A percentile compares a stretch with the other conserved stretches of the same genome.
These are phyloP conservation scores for Cydia amplana DNA, from an alignment of 1,140 invertebrate genomes.

Conservation along the genomic window DNA sequence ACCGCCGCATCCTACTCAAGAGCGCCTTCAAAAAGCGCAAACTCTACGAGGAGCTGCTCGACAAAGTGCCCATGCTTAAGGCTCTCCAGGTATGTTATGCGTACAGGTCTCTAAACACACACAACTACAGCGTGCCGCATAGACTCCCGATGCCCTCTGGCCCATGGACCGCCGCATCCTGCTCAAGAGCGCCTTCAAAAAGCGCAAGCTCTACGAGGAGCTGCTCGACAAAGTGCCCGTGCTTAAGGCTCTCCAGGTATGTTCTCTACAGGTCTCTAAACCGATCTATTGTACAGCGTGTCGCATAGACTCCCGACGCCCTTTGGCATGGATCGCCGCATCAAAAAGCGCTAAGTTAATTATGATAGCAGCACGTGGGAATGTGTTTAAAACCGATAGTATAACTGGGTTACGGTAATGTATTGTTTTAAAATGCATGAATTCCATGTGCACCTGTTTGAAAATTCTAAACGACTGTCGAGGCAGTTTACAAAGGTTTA, in stretches of 20 bases:
- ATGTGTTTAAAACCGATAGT: not conserved
- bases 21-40: too few species aligned
- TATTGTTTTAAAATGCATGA: constrained; percentile 24
- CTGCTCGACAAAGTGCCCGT: too few species aligned
- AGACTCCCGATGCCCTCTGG: constrained; percentile 93
- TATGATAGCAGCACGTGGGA: constrained; percentile 36
- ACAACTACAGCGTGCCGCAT: constrained; percentile 93
- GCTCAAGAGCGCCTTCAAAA: too few species aligned
- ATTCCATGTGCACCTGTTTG: constrained; percentile 1
- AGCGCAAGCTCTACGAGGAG: too few species aligned
- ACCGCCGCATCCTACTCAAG: too few species aligned
- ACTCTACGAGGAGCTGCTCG: too few species aligned
- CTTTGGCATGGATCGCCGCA: too few species aligned
- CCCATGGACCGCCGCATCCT: constrained; percentile 98
- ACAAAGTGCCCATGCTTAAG: too few species aligned
- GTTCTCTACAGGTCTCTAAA: too few species aligned
- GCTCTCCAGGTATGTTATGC: constrained; percentile 53
- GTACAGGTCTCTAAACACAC: constrained; percentile 81
- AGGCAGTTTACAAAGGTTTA: constrained; percentile 9
- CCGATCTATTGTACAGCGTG: too few species aligned
- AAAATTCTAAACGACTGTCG: not conserved
- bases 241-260: too few species aligned
- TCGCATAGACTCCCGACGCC: too few species aligned
- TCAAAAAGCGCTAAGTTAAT: constrained; percentile 30
- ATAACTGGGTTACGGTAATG: not conserved